phyloP scores from a whole-genome alignment of 2,797 vertebrate genomes.

The Malurus splendens region DNA sequence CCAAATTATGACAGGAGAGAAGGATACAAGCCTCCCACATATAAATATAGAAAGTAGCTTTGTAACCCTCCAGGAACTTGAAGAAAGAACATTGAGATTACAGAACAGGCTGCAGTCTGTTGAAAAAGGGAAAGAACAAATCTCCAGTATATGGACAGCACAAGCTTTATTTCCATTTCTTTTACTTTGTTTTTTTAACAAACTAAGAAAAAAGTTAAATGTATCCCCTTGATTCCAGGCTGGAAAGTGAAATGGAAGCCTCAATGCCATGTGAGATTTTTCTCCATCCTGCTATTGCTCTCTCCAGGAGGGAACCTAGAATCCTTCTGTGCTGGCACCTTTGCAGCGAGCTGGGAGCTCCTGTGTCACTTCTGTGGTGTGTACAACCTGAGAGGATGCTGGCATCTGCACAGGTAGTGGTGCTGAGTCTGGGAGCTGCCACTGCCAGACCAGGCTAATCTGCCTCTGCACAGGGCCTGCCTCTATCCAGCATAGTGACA shows the following conservation, averaged over 20 bases:
- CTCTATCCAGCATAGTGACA: not conserved
- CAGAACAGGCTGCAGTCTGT: not conserved
- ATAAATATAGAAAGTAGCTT: not conserved
- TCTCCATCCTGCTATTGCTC: not conserved
- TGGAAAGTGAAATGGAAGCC: not conserved
- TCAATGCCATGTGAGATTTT: not conserved
- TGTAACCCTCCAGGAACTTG: fast-evolving
- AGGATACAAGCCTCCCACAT: fast-evolving
- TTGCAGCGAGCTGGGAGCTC: fast-evolving
- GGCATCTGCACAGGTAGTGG: too few species aligned
- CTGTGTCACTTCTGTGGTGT: not conserved
- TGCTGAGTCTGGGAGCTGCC: not conserved
- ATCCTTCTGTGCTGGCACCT: not conserved
- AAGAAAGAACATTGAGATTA: not conserved
- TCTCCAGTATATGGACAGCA: not conserved
- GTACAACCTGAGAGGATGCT: not conserved
- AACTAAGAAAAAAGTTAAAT: not conserved
- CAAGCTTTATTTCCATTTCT: not conserved
- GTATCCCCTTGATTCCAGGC: fast-evolving
- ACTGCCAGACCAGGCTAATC: fast-evolving
- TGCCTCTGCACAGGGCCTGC: not conserved
- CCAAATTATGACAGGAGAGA: not conserved
- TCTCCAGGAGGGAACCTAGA: not conserved
- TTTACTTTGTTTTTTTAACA: not conserved
- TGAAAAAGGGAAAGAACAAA: not conserved